Evolutionary conservation across 2,797 vertebrate species (phyloP), one percentile per base, ranked within the genome.

Genomic region (Xyrichtys novacula): DNA sequence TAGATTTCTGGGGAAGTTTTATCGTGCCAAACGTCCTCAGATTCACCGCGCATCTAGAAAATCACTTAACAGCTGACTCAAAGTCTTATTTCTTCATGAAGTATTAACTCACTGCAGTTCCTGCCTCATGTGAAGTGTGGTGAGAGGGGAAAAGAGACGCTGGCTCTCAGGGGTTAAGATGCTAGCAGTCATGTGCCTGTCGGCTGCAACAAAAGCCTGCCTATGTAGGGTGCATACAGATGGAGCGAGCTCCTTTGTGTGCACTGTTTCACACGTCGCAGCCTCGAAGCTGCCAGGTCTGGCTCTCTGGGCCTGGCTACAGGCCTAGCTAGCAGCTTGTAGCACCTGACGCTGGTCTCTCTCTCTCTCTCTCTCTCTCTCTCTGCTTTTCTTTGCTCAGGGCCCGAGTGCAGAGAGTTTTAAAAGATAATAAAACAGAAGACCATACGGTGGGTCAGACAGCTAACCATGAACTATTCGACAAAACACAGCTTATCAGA

Each of bases 181-280:
- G 91, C 88, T 88, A 93, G 83, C 91, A 92, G 91, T 92, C 94
- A 94, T 94, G 91, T 92, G 94, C 82, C 36, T 90, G 86, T 78
- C 80, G 83, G 81, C 89, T 83, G 76, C 79, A 93, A 96, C 95
- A 95, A 95, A 95, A 95, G 93, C 90, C 84, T 86, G 91, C 93
- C 94, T 95, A 94, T 95, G 92, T 92, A 83, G 92, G 80, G 84
- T 74, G 92, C 91, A 95, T 94, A 90, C 85, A 92, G 93, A 94
- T 94, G 90, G 89, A 93, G 94, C 87, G 87, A 92, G 92, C 91
- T 94, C 89, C 88, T 91, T 93, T 94, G 93, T 94, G 92, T 91
- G 84, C 88, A 85, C 77, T 52, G 85, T 92, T 94, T 94, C 91
- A 94, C 94, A 94, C 89, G 85, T 91, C 79, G 85, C 87, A 89